These are phyloP conservation scores for Luidia sarsii DNA, from an alignment of 53 echinoderm and acorn worm species.

Conservation along the genomic window DNA sequence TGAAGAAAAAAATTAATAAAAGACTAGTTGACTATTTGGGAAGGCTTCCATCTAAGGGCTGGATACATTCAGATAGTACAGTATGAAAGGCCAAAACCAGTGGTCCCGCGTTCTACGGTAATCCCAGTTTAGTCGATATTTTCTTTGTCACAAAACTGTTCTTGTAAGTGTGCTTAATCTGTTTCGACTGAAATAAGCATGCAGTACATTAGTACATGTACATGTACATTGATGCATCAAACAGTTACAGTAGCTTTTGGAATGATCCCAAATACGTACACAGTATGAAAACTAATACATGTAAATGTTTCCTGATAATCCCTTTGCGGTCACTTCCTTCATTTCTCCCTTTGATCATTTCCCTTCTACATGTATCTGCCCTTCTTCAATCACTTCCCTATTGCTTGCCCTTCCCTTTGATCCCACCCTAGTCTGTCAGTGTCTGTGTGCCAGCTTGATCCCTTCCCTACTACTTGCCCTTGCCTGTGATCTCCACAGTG, in stretches of 20 bases:
- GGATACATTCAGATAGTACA: no score
- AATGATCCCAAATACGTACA: background rate
- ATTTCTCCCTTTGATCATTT: no score
- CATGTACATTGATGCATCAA: background rate
- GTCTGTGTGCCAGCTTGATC: no score
- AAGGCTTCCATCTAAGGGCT: no score
- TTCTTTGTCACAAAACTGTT: no score
- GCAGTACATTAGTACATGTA: background rate
- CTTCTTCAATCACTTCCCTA: no score
- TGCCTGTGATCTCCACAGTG: no score
- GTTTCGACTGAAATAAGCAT: background rate
- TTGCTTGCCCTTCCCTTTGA: background rate
- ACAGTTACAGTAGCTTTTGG: background rate
- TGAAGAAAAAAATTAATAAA: no score
- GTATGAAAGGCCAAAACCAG: background rate
- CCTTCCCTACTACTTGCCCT: no score
- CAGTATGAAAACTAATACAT: background rate
- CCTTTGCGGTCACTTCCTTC: background rate
- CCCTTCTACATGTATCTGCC: no score
- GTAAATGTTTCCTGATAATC: background rate
- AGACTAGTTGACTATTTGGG: no score
- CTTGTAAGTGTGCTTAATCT: background rate
- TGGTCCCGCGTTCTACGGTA: background rate
- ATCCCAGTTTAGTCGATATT: background rate
- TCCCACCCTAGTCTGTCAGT: background rate